Conservation (phyloP, 2,797 vertebrate genomes). For the Siniperca scherzeri region DNA sequence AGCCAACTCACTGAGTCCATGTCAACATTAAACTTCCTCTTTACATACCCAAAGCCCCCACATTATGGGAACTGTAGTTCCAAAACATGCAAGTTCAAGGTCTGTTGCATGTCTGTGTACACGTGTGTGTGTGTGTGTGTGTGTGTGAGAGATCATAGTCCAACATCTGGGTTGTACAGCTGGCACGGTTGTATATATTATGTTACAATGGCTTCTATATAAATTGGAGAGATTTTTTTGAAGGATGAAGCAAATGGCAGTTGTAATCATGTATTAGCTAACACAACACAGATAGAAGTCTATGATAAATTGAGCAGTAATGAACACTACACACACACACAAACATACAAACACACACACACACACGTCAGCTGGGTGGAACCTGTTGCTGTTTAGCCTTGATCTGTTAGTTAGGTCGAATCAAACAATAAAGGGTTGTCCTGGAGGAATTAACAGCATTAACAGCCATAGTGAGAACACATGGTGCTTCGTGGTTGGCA, state of each 20-base stretch:
- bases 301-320: background rate
- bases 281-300: background rate
- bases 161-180: no score
- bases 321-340: background rate
- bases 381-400: constrained; percentile 11
- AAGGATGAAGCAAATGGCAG: background rate
- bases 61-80: background rate
- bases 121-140: no score
- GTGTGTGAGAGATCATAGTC: no score
- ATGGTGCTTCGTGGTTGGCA: constrained; percentile 10
- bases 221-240: background rate
- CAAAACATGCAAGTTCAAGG: no score
- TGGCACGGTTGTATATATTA: no score
- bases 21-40: background rate
- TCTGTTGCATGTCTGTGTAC: no score
- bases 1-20: background rate
- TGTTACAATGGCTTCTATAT: no score
- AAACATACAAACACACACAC: background rate
- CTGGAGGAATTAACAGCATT: constrained; percentile 49
- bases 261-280: background rate
- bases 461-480: constrained; percentile 28
- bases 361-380: background rate
- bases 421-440: constrained; percentile 27
- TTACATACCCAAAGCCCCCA: background rate
- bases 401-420: constrained; percentile 40